Conservation (phyloP, 2,113 vertebrate genomes). For the Gnathonemus echidnorhynchus region DNA sequence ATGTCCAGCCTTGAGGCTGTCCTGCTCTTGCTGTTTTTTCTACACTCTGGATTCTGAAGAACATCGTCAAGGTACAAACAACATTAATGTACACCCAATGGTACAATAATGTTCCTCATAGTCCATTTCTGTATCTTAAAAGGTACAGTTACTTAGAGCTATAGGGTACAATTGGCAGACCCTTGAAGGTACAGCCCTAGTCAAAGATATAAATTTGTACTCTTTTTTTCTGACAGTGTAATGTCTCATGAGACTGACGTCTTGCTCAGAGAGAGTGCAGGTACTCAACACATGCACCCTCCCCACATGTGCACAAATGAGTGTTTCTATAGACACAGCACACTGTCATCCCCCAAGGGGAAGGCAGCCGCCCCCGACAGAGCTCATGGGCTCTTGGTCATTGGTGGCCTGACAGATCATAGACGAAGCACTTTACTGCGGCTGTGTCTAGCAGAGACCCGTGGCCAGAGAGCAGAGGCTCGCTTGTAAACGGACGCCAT, state of each 20-base stretch:
- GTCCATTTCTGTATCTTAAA: not conserved
- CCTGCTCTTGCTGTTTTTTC: not conserved
- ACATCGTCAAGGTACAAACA: not conserved
- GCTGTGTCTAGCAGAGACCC: not conserved
- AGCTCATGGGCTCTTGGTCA: not conserved
- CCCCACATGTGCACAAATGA: not conserved
- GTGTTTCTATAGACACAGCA: not conserved
- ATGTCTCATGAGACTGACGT: not conserved
- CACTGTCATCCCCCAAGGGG: not conserved
- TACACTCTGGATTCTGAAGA: not conserved
- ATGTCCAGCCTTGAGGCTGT: not conserved
- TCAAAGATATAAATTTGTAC: not conserved
- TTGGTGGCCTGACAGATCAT: not conserved
- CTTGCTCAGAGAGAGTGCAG: not conserved
- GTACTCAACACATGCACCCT: not conserved
- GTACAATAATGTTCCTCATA: not conserved
- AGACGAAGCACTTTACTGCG: not conserved
- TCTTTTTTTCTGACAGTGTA: not conserved
- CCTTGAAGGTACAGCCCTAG: not conserved
- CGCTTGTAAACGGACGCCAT: not conserved
- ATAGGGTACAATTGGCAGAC: not conserved
- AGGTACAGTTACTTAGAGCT: not conserved
- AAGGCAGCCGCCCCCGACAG: not conserved
- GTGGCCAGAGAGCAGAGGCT: not conserved
- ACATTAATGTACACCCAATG: not conserved